Evolutionary conservation across 2,113 vertebrate genomes (phyloP), one percentile per base, ranked within the genome.

Genomic region (Xiphophorus hellerii): DNA sequence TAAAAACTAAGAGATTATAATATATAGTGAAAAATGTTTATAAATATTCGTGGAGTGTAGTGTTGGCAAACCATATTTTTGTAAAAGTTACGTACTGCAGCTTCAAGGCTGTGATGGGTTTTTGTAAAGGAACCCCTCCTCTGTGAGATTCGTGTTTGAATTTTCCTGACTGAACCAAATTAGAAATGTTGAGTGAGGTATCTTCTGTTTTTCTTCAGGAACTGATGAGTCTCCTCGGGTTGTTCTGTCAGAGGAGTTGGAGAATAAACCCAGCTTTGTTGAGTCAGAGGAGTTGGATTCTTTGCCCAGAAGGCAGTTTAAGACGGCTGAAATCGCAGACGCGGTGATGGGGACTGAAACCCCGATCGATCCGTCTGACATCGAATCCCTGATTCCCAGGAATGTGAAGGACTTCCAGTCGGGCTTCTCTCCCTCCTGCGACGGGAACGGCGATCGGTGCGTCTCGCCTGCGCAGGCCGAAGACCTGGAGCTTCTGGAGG

Each of bases 301-400:
- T 42, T 74, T 73, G 13, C 82, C 87, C 0, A 92, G 89, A 78
- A 89, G 86, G 66, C 95, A 93, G 87, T 96, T 95, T 72, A 93
- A 93, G 69, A 95, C 93, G 0, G 95, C 94, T 0, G 96, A 96
- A 83, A 96, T 96, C 0, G 95, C 95, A 0, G 94, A 96, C 42
- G 94, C 96, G 0, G 92, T 96, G 87, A 93, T 95, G 94, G 94
- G 94, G 28, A 93, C 91, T 0, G 95, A 90, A 17, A 75, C 84
- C 0, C 84, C 90, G 0, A 82, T 95, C 9, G 89, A 84, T 75
- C 81, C 92, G 3, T 92, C 92, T 15, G 90, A 87, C 37, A 84
- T 96, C 1, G 82, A 96, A 68, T 95, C 96, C 0, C 93, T 96
- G 51, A 93, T 96, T 71, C 96, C 96, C 0, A 95, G 93, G 69